Conservation (phyloP, 2,888 invertebrate genomes). For the Bugula neritina region DNA sequence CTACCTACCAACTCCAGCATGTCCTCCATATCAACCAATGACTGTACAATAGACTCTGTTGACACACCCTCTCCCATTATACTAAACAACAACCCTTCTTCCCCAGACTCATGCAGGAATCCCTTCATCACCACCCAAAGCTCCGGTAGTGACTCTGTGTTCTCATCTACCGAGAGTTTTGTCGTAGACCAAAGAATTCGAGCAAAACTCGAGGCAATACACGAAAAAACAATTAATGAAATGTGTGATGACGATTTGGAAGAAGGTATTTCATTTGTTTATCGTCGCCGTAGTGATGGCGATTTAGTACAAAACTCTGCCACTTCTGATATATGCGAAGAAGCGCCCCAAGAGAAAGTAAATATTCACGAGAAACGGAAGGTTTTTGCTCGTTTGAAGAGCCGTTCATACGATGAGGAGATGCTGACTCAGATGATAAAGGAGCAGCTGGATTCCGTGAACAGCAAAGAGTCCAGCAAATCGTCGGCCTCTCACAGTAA, state of each 20-base stretch:
- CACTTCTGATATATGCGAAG: not conserved
- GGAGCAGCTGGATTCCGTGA: not conserved
- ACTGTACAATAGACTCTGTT: constrained; percentile 24
- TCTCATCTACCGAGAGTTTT: constrained; percentile 16
- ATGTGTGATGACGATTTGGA: constrained; percentile 21
- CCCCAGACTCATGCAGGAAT: not conserved
- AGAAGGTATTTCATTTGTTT: constrained; percentile 20
- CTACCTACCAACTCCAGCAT: not conserved
- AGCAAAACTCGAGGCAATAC: constrained; percentile 14
- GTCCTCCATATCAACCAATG: constrained; percentile 15
- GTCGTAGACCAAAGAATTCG: not conserved
- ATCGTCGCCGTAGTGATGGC: constrained; percentile 9
- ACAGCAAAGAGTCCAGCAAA: not conserved
- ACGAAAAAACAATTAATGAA: constrained; percentile 3
- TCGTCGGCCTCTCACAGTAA: not conserved
- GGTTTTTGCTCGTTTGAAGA: constrained; percentile 14
- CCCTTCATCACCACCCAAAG: constrained; percentile 11
- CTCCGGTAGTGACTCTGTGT: constrained; percentile 21
- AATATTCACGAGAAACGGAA: constrained; percentile 6
- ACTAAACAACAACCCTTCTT: constrained; percentile 3
- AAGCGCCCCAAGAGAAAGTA: not conserved
- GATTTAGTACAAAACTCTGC: not conserved
- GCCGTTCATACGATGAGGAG: constrained; percentile 4
- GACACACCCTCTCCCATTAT: constrained; percentile 16
- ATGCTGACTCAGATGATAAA: not conserved